These are phyloP conservation scores for Lepus townsendii DNA, from an alignment of 2,797 vertebrate genomes.

Conservation along the genomic window DNA sequence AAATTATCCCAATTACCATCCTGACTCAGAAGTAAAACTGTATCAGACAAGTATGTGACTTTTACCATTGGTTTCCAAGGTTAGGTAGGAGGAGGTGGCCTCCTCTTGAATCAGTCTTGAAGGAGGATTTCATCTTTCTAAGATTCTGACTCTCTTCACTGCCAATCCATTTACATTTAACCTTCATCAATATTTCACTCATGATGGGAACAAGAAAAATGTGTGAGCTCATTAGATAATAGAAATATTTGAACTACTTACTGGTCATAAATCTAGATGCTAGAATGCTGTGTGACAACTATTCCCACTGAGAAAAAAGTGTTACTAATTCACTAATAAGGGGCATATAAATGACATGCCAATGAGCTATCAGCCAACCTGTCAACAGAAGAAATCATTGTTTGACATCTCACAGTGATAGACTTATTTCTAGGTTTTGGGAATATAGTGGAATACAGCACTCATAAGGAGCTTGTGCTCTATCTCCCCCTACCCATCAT, in stretches of 20 bases:
- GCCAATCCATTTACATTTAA: not conserved
- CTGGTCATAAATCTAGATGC: not conserved
- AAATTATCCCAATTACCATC: not conserved
- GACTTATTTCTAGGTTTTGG: not conserved
- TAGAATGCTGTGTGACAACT: not conserved
- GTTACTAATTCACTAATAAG: slow-evolving; percentile 7
- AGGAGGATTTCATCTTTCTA: not conserved
- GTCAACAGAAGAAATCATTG: not conserved
- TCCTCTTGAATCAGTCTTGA: not conserved
- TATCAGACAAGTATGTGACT: not conserved
- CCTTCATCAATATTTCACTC: not conserved
- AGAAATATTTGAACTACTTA: not conserved
- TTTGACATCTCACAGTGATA: not conserved
- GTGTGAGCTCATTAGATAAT: slow-evolving; percentile 29
- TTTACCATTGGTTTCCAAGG: not conserved
- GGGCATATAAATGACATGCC: not conserved
- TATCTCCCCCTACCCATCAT: too few species aligned
- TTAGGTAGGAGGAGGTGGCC: not conserved
- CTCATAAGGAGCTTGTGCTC: not conserved
- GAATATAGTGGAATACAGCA: not conserved
- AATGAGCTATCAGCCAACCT: not conserved
- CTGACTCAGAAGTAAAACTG: slow-evolving; percentile 11
- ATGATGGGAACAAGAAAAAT: not conserved
- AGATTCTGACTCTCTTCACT: not conserved
- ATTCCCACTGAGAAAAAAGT: not conserved